Percentiles rank a stretch among this genome's conserved stretches.
phyloP scores from a whole-genome alignment of 2,888 invertebrate genomes.

The Brachynemurus nebulosus region DNA sequence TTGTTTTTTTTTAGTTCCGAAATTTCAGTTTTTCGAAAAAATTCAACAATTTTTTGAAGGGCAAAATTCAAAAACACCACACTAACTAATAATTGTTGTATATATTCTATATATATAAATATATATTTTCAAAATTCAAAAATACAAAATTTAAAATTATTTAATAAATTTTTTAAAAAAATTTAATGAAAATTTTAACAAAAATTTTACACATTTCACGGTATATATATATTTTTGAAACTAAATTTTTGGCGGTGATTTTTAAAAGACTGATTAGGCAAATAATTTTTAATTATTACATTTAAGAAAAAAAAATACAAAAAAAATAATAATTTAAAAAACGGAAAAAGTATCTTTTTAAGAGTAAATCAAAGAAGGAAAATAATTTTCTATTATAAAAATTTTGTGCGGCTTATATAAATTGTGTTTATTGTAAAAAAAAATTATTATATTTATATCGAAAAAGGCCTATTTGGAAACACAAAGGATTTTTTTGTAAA shows the following conservation, averaged over 20 bases:
- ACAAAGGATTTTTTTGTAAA: slow-evolving; percentile 2
- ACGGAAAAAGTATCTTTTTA: too few relatives aligned
- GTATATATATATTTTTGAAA: slow-evolving; percentile 2
- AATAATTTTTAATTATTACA: slow-evolving; percentile 4
- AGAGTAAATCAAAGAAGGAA: not conserved
- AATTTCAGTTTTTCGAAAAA: not conserved
- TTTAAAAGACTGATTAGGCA: slow-evolving; percentile 7
- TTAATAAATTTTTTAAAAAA: not conserved
- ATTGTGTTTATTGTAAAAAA: not conserved
- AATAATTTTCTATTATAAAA: not conserved
- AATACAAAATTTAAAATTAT: too few relatives aligned
- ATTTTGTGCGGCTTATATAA: not conserved
- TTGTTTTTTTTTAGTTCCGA: not conserved
- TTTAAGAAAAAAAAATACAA: not conserved
- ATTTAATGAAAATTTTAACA: not conserved
- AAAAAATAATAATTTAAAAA: too few relatives aligned
- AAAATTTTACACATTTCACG: not conserved
- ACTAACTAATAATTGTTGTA: too few relatives aligned
- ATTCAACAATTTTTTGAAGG: not conserved
- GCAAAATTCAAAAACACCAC: too few relatives aligned
- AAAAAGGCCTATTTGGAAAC: slow-evolving; percentile 1
- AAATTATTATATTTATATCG: not conserved
- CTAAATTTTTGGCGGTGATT: slow-evolving; percentile 7
- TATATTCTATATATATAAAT: too few relatives aligned
- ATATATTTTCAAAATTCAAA: too few relatives aligned